Base-by-base conservation (phyloP, 2,797 vertebrate genomes). In the Thunnus albacares region DNA sequence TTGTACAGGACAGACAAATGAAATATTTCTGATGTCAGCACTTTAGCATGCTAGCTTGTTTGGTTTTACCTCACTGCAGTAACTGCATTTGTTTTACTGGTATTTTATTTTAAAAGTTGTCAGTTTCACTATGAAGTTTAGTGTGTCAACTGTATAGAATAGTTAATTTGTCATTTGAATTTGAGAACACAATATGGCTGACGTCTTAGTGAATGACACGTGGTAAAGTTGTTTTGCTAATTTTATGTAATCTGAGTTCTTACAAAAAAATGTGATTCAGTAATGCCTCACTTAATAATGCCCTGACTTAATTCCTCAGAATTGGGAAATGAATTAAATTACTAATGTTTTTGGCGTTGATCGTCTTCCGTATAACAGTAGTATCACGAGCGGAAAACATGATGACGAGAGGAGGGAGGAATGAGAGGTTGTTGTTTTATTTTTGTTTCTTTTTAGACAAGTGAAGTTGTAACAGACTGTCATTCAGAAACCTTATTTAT, bases 61-160 rank as follows among this genome's bases (percentile, higher is more conserved):
- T 38, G 38, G 2, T 53, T 65, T 73, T 22, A 66, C 52, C 53
- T 47, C 51, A 14, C 24, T 56, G 26, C 30, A 24, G 17, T 60
- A 26, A 76, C 62, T 59, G 26, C 22, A n/a, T 71, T 74, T 53
- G 18, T 17, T 68, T 68, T 66, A 41, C 22, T 53, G 14, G 13
- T 30, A 24, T 62, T 78, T 73, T 41, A 55, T 60, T 65, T 49
- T 9, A 5, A 30, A 30, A 10, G n/a, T 55, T 28, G 13, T 33
- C 47, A 51, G 47, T 8, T 75, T 41, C 9, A 59, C 10, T 13
- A 6, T 70, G 6, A 58, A 26, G 57, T 55, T 35, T 30, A 14
- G 24, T 20, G 6, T 72, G 35, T 72, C 0, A 5, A 5, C 24
- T 49, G 28, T 56, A 10, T 38, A 18, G 6, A 55, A 26, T 10